Evolutionary conservation across 2,888 invertebrate genomes (phyloP).

Genomic region (Strigamia crassipes): DNA sequence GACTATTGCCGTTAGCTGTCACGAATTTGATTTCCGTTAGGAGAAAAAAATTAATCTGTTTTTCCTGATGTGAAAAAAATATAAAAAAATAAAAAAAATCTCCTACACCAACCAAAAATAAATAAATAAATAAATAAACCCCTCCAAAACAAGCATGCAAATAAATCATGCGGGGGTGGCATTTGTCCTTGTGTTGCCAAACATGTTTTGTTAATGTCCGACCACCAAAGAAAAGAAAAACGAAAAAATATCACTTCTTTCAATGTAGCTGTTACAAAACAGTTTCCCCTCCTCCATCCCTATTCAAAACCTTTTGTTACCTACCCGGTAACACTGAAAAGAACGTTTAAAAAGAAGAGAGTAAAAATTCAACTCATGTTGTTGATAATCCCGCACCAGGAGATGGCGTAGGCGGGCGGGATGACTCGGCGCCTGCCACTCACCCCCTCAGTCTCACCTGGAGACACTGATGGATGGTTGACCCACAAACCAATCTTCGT

Average conservation of each 20-base stretch:
- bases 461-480: constrained; percentile 16
- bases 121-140: constrained; percentile 16
- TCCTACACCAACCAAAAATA: not conserved
- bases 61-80: not conserved
- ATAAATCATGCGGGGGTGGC: not conserved
- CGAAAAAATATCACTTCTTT: not conserved
- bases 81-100: not conserved
- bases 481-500: constrained; percentile 16
- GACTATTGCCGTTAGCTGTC: not conserved
- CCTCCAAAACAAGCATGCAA: constrained; percentile 8
- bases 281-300: not conserved
- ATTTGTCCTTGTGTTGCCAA: not conserved
- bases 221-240: not conserved
- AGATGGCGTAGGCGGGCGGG: constrained; percentile 21
- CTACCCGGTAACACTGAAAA: not conserved
- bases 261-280: constrained; percentile 6
- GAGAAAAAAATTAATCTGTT: not conserved
- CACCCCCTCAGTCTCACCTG: constrained; percentile 6
- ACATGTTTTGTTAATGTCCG: constrained; percentile 1
- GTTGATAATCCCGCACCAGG: constrained; percentile 4
- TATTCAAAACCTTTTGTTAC: not conserved
- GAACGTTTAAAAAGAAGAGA: not conserved
- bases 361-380: not conserved
- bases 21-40: constrained; percentile 8
- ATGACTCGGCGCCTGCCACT: constrained; percentile 19